A percentile compares a stretch with the other conserved stretches of the same genome.
Evolutionary conservation across 2,797 vertebrate genomes (phyloP).

Genomic region (Scleropages formosus): DNA sequence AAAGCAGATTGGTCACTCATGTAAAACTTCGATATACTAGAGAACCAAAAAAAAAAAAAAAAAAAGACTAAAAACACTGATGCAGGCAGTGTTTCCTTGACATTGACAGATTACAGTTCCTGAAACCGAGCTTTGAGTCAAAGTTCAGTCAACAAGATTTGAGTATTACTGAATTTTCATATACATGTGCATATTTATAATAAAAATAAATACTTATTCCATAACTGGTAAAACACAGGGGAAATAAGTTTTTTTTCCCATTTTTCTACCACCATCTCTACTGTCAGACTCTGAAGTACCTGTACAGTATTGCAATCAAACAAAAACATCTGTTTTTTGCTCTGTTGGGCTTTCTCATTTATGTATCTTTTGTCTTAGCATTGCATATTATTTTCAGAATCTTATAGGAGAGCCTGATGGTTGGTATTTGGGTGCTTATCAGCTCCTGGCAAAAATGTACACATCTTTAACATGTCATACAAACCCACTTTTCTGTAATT

Average conservation of each 20-base stretch:
- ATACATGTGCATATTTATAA: conserved; percentile 67
- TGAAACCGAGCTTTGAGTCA: conserved; percentile 45
- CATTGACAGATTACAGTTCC: conserved; percentile 38
- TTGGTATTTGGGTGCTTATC: conserved; percentile 50
- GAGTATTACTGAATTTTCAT: conserved; percentile 46
- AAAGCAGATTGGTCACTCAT: conserved; percentile 65
- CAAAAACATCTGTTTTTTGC: conserved; percentile 29
- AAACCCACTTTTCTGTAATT: conserved; percentile 57
- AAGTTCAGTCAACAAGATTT: conserved; percentile 58
- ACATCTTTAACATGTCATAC: conserved; percentile 53
- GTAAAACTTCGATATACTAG: conserved; percentile 49
- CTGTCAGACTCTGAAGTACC: conserved; percentile 28
- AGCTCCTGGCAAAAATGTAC: conserved; percentile 55
- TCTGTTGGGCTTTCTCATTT: conserved; percentile 35
- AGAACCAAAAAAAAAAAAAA: conserved; percentile 30
- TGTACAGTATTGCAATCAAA: conserved; percentile 36
- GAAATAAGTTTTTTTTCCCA: conserved; percentile 21
- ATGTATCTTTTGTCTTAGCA: conserved; percentile 36
- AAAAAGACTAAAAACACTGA: conserved; percentile 42
- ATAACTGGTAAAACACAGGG: conserved; percentile 53
- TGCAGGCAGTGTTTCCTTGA: conserved; percentile 39
- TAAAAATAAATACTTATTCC: conserved; percentile 68
- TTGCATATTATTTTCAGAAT: no score
- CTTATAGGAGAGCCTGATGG: conserved; percentile 70
- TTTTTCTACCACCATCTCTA: conserved; percentile 56